These are phyloP conservation scores for Manis javanica DNA, from an alignment of 2,797 vertebrate genomes.

Conservation along the genomic window DNA sequence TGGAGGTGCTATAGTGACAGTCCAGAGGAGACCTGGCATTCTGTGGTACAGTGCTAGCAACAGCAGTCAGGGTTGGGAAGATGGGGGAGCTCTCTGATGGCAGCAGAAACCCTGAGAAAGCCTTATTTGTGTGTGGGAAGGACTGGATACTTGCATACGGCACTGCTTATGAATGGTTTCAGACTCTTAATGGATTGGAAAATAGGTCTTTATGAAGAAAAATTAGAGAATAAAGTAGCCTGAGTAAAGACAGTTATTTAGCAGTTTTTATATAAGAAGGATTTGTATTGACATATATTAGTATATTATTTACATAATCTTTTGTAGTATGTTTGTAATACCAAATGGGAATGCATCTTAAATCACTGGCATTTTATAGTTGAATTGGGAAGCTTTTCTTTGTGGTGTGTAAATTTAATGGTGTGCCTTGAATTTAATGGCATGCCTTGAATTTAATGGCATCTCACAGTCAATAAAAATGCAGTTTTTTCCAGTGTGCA, in stretches of 20 bases:
- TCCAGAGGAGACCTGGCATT: neutral
- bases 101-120: neutral
- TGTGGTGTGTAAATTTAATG: neutral
- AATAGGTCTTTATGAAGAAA: neutral
- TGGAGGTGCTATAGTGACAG: neutral
- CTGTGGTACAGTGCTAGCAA: neutral
- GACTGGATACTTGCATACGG: neutral
- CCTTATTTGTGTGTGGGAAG: neutral
- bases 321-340: neutral
- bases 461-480: neutral
- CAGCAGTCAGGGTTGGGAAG: neutral
- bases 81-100: neutral
- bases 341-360: neutral
- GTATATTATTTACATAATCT: neutral
- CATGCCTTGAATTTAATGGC: neutral
- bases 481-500: neutral
- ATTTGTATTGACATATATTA: neutral
- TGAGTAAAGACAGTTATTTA: neutral
- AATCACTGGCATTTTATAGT: neutral
- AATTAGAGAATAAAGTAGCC: neutral
- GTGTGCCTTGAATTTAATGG: constrained; percentile 38
- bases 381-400: neutral
- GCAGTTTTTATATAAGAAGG: neutral
- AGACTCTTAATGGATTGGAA: neutral
- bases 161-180: constrained; percentile 17